phyloP scores from a whole-genome alignment of 2,113 vertebrate genomes.

The Collichthys lucidus region DNA sequence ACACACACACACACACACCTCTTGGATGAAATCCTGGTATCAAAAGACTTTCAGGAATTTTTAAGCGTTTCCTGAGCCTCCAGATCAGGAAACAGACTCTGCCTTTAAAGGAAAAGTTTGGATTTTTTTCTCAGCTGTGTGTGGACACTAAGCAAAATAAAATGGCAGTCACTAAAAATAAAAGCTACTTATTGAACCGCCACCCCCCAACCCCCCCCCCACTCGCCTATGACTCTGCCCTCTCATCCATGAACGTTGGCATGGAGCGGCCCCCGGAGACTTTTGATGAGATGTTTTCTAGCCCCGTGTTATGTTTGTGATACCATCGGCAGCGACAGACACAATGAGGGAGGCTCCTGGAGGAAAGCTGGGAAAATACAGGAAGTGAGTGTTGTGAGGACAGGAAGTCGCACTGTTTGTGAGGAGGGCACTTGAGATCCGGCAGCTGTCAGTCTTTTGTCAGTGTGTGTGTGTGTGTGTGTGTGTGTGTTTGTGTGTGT shows the following conservation, averaged over 20 bases:
- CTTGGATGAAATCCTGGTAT: conserved; percentile 25
- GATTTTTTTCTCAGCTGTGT: not conserved
- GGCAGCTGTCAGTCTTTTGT: conserved; percentile 42
- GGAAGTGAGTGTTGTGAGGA: conserved; percentile 51
- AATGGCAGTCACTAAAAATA: not conserved
- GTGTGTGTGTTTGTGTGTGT: not conserved
- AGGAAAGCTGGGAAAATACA: conserved; percentile 53
- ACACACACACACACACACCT: not conserved
- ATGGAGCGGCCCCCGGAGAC: not conserved
- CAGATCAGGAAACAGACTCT: not conserved
- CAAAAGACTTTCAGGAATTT: conserved; percentile 48
- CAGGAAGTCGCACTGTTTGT: conserved; percentile 57
- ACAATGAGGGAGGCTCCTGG: conserved; percentile 61
- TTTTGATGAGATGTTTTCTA: conserved; percentile 33
- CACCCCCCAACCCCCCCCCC: conserved; percentile 18
- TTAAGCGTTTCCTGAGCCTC: not conserved
- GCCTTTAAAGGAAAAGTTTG: not conserved
- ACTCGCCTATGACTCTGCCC: conserved; percentile 1
- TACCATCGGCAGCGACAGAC: conserved; percentile 63
- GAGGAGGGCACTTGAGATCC: conserved; percentile 22
- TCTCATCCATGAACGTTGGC: not conserved
- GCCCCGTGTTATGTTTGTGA: conserved; percentile 57
- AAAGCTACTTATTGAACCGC: not conserved
- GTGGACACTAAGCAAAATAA: not conserved
- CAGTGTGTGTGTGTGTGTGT: not conserved